Evolutionary conservation across 2,888 invertebrate species (phyloP), one percentile per base, ranked within the genome.

Genomic region (Epinotia brunnichana): DNA sequence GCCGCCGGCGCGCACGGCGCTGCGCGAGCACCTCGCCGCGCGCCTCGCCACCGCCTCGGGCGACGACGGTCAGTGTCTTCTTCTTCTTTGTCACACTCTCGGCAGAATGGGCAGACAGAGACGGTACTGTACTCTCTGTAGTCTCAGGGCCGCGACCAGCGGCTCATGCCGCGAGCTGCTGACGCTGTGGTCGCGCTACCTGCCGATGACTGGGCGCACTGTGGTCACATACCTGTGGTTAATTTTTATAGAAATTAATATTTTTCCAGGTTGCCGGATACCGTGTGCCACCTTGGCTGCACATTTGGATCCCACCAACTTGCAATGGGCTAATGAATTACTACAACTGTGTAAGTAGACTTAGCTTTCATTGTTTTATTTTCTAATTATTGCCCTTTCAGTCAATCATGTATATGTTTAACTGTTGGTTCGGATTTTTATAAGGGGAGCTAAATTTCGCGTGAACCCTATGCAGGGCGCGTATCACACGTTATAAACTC

Each of bases 261-360:
- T 48, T 44, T 13, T 70, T 62, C 5, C 78, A 92, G 92, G 87
- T 35, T 89, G 88, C 75, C 81, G 92, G 73, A 82, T 89, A 54
- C 78, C 84, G 1, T 77, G 81, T 54, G 86, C 83, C 0, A 76
- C 79, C 0, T 78, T 92, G 15, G 92, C 92, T 0, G 83, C 85
- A 1, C 83, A 87, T 39, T 77, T 92, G 51, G 90, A 91, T 61
- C 87, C 89, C 0, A 77, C 78, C 0, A 87, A 91, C 74, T 75
- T 90, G 15, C 80, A 83, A 13, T 93, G 92, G 92, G 91, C 91
- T 1, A 84, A 85, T 1, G 89, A 91, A 77, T 77, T 92, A 9
- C 83, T 92, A 87, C 87, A 89, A 59, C 76, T 89, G 66, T 84
- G 92, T 92, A 79, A 87, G 90, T 87, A 63, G 17, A 57, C 13